Evolutionary conservation across 1,140 invertebrate species (phyloP), one percentile per base, ranked within the genome.

Genomic region (Nebria ingens): DNA sequence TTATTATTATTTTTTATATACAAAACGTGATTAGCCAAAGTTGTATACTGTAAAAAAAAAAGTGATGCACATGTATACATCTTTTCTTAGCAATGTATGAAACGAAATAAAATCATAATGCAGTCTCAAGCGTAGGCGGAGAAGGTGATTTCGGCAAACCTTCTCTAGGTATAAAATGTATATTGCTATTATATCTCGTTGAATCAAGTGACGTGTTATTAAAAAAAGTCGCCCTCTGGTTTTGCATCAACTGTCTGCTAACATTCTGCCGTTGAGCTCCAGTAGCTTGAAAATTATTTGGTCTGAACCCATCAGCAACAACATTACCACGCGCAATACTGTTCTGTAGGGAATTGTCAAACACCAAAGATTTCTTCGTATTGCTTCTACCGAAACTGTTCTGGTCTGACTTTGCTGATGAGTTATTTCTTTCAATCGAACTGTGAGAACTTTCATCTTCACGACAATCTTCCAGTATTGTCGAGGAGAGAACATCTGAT

Each of bases 401-500:
- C 13, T 54, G 29, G 22, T 55, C 19, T 21, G 21, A 20, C 20
- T 17, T 38, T 20, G 12, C 23, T 17, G 21, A 23, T 55, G 56
- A 56, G 53, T 68, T 68, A 60, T 63, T 62, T 64, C 70, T 76
- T 63, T 75, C 75, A 40, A 65, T 68, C n/a, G 74, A 76, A 62
- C 73, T 76, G 57, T 72, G 75, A 2, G 73, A 73, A 59, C 68
- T 74, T 58, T 86, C 83, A 63, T 86, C 84, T 73, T 86, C 85
- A 61, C 80, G 81, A 64, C 82, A 80, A 61, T 80, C 89, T 74
- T 92, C 89, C n/a, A 82, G 81, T 67, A 92, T 92, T 49, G 87
- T 87, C 4, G 86, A 87, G 12, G 87, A 88, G 58, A 91, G 78
- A 17, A 91, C 87, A 63, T 91, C 85, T 9, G 84, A 87, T 61